Conservation (phyloP, 2,797 vertebrate species). For the Perodicticus potto region DNA sequence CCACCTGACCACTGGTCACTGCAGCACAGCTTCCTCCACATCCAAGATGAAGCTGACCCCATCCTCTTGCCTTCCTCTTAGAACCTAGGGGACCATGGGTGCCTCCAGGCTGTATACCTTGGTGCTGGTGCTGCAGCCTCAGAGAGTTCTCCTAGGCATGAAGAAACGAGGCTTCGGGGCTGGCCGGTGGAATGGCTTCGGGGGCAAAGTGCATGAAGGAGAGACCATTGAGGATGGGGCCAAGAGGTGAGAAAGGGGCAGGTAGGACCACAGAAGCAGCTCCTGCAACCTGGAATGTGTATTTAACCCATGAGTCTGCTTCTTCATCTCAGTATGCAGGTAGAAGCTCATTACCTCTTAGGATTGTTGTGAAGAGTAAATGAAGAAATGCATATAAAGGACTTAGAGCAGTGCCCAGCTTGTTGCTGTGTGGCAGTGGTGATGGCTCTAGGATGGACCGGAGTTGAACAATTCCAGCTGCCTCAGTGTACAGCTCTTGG, state of each 20-base stretch:
- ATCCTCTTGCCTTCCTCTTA: background rate
- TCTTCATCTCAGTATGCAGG: background rate
- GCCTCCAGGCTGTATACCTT: constrained; percentile 92
- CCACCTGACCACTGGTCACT: background rate
- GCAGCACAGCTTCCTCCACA: accelerated
- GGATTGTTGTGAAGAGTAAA: background rate
- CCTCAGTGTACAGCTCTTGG: background rate
- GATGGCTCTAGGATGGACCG: background rate
- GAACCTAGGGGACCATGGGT: constrained; percentile 86
- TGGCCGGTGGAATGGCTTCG: constrained; percentile 97
- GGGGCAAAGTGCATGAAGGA: constrained; percentile 94
- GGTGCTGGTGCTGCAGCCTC: constrained; percentile 94
- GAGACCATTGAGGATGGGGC: constrained; percentile 95
- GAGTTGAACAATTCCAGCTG: background rate
- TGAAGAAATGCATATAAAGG: background rate
- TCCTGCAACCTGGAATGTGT: background rate
- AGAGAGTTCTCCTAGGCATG: constrained; percentile 94
- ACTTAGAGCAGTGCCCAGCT: too few relatives aligned
- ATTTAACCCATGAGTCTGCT: background rate
- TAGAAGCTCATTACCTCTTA: background rate
- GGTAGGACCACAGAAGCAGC: background rate
- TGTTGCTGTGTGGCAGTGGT: accelerated
- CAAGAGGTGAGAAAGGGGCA: constrained; percentile 88
- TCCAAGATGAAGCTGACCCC: accelerated
- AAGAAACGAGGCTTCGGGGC: constrained; percentile 97